Base-by-base conservation (phyloP, 2,888 invertebrate species). In the Epirrhoe tristata region DNA sequence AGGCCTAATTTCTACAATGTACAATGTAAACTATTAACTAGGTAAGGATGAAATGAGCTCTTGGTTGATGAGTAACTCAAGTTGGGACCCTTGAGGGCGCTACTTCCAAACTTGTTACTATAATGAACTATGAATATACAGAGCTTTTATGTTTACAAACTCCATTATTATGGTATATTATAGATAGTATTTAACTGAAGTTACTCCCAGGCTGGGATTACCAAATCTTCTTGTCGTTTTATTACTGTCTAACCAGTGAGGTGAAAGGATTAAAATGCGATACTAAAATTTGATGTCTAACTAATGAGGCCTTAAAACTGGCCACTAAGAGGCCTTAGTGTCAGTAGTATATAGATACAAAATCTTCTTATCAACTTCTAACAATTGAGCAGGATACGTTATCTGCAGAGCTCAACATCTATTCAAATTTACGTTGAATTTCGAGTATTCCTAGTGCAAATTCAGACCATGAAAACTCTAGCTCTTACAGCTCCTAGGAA, bases 111-210 rank as follows among this genome's bases (percentile, higher is more conserved):
- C 59, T 63, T 59, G 63, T 56, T 67, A 55, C 17, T 39, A 46
- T 67, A 60, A 67, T 67, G 63, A 67, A 67, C 63, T 67, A 63
- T 67, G 63, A 67, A 67, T 67, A 67, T 63, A 67, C 63, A 67
- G 48, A 55, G 58, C 24, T 50, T 55, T 58, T 53, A 54, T 58
- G 63, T 58, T 58, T 48, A n/a, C n/a, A 4, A 31, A n/a, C 6
- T 53, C 39, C 58, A 51, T 58, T 54, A 32, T 17, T 54, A 34
- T 59, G 43, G 5, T 16, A 17, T 39, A 8, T 59, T 31, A 59
- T 43, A 59, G 17, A 43, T 59, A 17, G n/a, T 39, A 2, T 50
- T 36, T 16, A 54, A 24, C 55, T 48, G 12, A 6, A 16, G 48
- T 16, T 7, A 16, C 14, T 14, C 48, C 7, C 14, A 14, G 14